Base-by-base conservation (phyloP, 2,888 invertebrate species). In the Fragum whitleyi region DNA sequence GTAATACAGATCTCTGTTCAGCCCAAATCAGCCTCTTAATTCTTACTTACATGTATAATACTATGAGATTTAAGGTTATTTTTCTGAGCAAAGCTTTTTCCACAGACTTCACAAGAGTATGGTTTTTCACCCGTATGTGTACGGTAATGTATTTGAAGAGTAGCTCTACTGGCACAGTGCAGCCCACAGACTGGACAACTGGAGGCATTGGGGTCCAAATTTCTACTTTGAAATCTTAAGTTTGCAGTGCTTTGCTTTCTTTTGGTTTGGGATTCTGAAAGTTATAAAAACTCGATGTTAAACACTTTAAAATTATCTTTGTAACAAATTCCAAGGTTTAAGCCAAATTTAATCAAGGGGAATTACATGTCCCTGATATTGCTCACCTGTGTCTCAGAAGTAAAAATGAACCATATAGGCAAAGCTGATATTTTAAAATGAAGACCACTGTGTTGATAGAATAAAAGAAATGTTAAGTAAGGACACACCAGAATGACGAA, bases 71-170 rank as follows among this genome's bases (percentile, higher is more conserved):
- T 72, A 11, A 83, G 39, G 62, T 83, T 79, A 36, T 79, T 76
- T 32, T 75, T 62, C 70, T 83, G 79, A 19, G 73, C 28, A 51
- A 83, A 83, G 19, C 55, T 21, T n/a, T 65, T 39, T 11, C 73
- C 77, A 74, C 83, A 83, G 2, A 74, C 28, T 1, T 47, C 21
- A 67, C 83, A 83, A 9, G 53, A 59, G 72, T 79, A 81, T 11
- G 83, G 83, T 51, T 75, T 80, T 26, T 80, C 83, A 16, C 83
- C 83, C 0, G 83, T 80, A 39, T 83, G 83, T 11, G 62, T 69
- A 36, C 77, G 28, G 39, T 75, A 51, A 42, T 83, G 83, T 51
- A 74, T 76, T 29, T 69, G 57, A n/a, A 81, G 67, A 26, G 75
- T 77, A 28, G 72, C 57, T 42, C 67, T 77, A 29, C 71, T 76